phyloP scores from a whole-genome alignment of 2,113 vertebrate genomes.

The Notarius quadriscutis region DNA sequence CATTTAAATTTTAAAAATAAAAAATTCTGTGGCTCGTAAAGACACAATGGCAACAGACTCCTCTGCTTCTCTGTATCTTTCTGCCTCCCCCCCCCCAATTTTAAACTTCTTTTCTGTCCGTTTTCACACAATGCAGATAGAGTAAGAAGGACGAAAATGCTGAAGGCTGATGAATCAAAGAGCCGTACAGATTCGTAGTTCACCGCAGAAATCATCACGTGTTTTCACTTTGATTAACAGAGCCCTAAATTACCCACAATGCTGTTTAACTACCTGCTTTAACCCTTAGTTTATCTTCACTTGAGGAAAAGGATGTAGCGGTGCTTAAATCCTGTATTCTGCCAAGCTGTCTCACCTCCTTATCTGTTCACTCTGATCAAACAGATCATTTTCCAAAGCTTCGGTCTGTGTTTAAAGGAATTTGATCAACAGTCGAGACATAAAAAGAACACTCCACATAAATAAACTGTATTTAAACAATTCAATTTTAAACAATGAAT shows the following conservation, averaged over 20 bases:
- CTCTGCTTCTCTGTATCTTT: neutral
- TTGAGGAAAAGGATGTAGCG: neutral
- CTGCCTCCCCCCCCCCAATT: neutral
- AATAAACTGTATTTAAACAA: too few relatives aligned
- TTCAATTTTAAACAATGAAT: too few relatives aligned
- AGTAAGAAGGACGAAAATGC: neutral
- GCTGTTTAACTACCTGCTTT: neutral
- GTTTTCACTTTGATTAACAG: neutral
- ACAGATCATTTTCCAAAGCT: too few relatives aligned
- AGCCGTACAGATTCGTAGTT: neutral
- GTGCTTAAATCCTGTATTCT: neutral
- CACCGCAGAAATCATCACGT: neutral
- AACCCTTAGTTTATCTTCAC: neutral
- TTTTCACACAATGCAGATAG: neutral
- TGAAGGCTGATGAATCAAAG: neutral
- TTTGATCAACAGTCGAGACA: neutral
- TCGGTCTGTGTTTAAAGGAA: neutral
- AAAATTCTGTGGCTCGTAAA: neutral
- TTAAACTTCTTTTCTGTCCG: neutral
- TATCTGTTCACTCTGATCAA: too few relatives aligned
- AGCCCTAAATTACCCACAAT: neutral
- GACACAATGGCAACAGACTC: neutral
- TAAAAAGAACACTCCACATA: too few relatives aligned
- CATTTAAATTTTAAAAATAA: neutral
- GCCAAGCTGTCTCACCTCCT: neutral